phyloP scores from a whole-genome alignment of 2,113 vertebrate species.

The crab-eating macaque (Macaca fascicularis) region DNA sequence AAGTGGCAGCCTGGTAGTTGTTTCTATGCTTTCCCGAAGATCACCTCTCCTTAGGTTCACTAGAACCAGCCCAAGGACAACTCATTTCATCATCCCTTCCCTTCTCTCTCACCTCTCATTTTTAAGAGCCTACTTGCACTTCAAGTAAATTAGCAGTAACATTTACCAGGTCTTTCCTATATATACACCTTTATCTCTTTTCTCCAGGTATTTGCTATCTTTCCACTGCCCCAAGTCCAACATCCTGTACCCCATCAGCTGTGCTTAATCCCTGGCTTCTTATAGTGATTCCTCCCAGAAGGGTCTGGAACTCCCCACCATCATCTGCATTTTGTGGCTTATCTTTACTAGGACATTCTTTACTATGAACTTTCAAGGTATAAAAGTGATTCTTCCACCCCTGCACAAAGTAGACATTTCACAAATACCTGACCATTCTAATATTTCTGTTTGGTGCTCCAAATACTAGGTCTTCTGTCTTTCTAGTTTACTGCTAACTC shows the following conservation, averaged over 20 bases:
- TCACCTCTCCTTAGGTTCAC: neutral
- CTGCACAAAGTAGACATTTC: neutral
- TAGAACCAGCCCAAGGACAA: neutral
- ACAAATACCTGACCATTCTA: neutral
- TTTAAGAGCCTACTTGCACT: neutral
- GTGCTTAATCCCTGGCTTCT: neutral
- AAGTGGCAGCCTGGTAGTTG: neutral
- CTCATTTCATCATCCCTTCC: neutral
- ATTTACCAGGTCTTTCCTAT: neutral
- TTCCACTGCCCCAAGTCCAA: neutral
- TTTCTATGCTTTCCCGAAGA: neutral
- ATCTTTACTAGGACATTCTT: neutral
- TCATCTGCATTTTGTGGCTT: neutral
- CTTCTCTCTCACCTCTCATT: neutral
- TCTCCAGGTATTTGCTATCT: neutral
- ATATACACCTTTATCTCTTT: neutral
- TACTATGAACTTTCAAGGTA: neutral
- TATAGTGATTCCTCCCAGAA: neutral
- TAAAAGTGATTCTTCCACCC: neutral
- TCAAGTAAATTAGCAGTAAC: neutral
- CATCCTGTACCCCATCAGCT: neutral
- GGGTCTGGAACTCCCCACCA: neutral
- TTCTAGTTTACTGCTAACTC: neutral
- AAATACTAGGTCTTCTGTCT: neutral
- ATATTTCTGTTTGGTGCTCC: neutral